These are phyloP conservation scores for Acipenser oxyrinchus DNA, from an alignment of 2,797 vertebrate species.

Conservation along the genomic window DNA sequence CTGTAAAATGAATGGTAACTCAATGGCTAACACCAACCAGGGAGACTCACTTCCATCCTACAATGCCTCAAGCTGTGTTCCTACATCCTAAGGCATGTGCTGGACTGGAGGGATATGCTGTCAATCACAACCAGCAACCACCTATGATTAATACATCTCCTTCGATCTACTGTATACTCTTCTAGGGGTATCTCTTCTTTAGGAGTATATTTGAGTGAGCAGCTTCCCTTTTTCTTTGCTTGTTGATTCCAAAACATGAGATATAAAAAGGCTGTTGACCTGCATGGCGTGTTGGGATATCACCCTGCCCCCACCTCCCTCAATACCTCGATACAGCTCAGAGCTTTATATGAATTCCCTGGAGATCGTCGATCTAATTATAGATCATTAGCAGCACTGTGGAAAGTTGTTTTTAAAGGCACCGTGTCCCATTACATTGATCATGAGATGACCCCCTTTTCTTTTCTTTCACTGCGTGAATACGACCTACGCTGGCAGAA, in stretches of 20 bases:
- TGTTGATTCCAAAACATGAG: constrained; percentile 9
- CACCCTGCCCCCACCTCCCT: constrained; percentile 25
- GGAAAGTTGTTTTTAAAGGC: neutral
- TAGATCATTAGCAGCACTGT: neutral
- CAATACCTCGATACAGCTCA: constrained; percentile 30
- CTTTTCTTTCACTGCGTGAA: neutral
- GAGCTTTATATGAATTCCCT: neutral
- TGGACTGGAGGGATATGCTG: too few species aligned
- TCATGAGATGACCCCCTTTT: neutral
- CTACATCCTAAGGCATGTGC: too few species aligned
- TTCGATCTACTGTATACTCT: too few species aligned
- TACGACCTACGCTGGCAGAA: too few species aligned
- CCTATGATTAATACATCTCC: too few species aligned
- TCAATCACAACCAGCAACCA: too few species aligned
- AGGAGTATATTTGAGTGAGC: neutral
- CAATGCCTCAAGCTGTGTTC: too few species aligned
- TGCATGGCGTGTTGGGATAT: constrained; percentile 32
- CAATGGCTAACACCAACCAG: too few species aligned
- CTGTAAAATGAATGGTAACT: too few species aligned
- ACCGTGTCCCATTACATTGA: neutral
- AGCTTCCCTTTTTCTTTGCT: neutral
- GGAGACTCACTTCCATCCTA: too few species aligned
- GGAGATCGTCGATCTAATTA: neutral
- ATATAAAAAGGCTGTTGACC: constrained; percentile 50
- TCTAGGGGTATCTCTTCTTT: too few species aligned